phyloP scores from a whole-genome alignment of 2,888 invertebrate species.

The Scaptomyza caliginosa region DNA sequence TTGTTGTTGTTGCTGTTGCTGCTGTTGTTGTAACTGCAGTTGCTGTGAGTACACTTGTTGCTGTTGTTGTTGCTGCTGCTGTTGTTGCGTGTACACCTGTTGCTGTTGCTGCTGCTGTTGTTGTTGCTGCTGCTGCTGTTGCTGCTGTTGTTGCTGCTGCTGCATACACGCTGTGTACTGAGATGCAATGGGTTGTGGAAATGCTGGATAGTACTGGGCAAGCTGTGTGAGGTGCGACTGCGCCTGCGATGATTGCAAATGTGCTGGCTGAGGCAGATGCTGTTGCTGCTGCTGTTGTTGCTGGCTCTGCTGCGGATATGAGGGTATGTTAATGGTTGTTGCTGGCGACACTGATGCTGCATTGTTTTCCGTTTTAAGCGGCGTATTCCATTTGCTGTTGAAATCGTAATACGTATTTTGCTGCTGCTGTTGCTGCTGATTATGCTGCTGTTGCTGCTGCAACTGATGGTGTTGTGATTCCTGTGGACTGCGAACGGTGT shows the following conservation, averaged over 20 bases:
- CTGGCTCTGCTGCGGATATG: conserved; percentile 84
- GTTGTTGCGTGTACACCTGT: conserved; percentile 68
- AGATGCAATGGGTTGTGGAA: conserved; percentile 83
- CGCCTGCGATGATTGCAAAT: conserved; percentile 91
- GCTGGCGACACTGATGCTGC: conserved; percentile 80
- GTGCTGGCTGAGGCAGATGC: conserved; percentile 88
- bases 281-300: conserved; percentile 79
- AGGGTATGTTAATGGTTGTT: conserved; percentile 81
- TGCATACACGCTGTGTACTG: conserved; percentile 83
- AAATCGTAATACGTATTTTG: conserved; percentile 89
- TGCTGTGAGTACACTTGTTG: conserved; percentile 72
- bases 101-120: conserved; percentile 78
- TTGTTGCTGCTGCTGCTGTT: conserved; percentile 75
- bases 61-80: conserved; percentile 65
- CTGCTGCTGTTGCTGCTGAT: conserved; percentile 84
- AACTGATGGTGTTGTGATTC: conserved; percentile 75
- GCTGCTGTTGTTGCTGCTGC: conserved; percentile 75
- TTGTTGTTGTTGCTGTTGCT: conserved; percentile 74
- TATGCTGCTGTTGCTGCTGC: conserved; percentile 77
- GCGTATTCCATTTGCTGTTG: conserved; percentile 92
- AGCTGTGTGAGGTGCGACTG: conserved; percentile 88
- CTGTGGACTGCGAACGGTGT: conserved; percentile 79
- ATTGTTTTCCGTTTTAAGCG: conserved; percentile 83
- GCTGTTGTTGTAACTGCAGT: conserved; percentile 64
- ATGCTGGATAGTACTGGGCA: conserved; percentile 83